phyloP scores from a whole-genome alignment of 2,113 vertebrate species.

The Tursiops truncatus region DNA sequence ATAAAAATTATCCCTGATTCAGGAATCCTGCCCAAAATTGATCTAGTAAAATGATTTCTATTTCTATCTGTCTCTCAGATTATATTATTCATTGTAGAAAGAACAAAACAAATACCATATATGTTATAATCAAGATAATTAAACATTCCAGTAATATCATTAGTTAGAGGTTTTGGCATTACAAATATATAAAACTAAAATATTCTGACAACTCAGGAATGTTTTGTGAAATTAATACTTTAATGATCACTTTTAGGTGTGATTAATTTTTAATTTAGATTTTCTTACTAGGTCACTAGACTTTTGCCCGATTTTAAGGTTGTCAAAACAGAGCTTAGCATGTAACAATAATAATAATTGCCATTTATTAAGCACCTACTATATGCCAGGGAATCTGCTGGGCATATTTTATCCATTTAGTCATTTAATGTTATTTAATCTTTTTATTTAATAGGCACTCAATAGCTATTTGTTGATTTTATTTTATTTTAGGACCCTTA shows the following conservation, averaged over 20 bases:
- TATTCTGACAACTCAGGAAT: conserved; percentile 48
- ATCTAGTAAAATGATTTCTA: conserved; percentile 9
- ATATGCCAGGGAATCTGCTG: not conserved
- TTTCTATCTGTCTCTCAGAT: not conserved
- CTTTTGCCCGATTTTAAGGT: conserved; percentile 44
- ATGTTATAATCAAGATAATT: conserved; percentile 55
- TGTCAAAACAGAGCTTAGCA: not conserved
- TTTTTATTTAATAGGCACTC: conserved; percentile 25
- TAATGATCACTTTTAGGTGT: conserved; percentile 23
- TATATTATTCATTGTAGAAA: conserved; percentile 29
- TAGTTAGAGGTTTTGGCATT: conserved; percentile 30
- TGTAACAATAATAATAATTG: conserved; percentile 29
- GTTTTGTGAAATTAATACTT: conserved; percentile 48
- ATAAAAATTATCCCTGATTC: conserved; percentile 26
- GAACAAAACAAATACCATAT: conserved; percentile 45
- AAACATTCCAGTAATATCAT: conserved; percentile 9
- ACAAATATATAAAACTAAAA: conserved; percentile 57
- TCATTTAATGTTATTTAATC: conserved; percentile 40
- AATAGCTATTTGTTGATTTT: conserved; percentile 31
- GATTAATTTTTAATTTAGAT: conserved; percentile 50
- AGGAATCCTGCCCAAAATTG: conserved; percentile 5
- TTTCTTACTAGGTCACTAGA: conserved; percentile 16
- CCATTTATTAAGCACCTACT: conserved; percentile 46
- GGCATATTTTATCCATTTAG: conserved; percentile 34
- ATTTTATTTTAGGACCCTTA: conserved; percentile 47